Percentiles rank a stretch among this genome's conserved stretches.
These are phyloP conservation scores for Centrocercus urophasianus DNA, from an alignment of 2,113 vertebrate species.

Conservation along the genomic window DNA sequence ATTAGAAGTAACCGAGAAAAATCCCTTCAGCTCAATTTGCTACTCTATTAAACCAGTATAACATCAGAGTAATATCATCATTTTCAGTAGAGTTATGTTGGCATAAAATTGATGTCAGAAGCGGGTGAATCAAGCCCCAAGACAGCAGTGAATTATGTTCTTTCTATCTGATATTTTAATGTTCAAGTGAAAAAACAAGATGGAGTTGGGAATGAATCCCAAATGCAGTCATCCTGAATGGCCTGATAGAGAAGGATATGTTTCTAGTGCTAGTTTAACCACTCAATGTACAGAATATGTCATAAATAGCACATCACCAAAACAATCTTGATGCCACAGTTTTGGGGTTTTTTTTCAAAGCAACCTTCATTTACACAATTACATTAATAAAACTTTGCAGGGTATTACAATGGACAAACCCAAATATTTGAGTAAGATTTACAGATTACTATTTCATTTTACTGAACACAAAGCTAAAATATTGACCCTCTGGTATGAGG, in stretches of 20 bases:
- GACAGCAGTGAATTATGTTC: conserved; percentile 20
- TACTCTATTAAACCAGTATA: not conserved
- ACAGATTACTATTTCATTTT: not conserved
- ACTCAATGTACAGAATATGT: not conserved
- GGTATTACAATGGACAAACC: not conserved
- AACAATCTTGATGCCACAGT: not conserved
- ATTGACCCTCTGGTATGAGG: not conserved
- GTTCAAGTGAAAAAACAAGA: not conserved
- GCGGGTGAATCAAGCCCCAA: not conserved
- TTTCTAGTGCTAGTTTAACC: not conserved
- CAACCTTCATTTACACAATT: not conserved
- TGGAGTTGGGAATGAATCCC: conserved; percentile 15
- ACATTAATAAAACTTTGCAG: not conserved
- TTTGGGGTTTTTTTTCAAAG: not conserved
- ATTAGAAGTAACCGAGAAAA: conserved; percentile 42
- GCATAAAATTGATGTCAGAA: conserved; percentile 8
- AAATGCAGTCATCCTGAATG: conserved; percentile 14
- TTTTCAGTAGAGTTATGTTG: not conserved
- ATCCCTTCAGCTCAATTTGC: not conserved
- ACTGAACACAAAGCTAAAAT: conserved; percentile 16
- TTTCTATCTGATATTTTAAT: conserved; percentile 18
- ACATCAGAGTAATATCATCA: not conserved
- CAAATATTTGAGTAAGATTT: conserved; percentile 33
- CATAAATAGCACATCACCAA: not conserved
- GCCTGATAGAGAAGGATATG: not conserved